Base-by-base conservation (phyloP, 2,113 vertebrate genomes). In the Hypocryptadius cinnamomeus region DNA sequence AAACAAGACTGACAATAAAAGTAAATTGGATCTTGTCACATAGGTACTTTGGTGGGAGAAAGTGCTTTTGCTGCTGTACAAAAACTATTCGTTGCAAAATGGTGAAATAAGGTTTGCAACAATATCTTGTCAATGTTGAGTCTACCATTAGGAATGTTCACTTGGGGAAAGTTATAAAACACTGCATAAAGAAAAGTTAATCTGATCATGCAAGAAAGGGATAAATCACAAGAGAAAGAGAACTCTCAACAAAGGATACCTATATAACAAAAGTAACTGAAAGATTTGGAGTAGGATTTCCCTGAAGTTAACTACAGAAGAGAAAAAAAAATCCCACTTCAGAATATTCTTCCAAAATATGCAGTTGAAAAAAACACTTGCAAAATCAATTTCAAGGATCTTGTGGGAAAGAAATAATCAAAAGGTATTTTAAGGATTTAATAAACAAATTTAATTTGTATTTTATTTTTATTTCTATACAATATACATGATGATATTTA, bases 21-120 rank as follows among this genome's bases (percentile, higher is more conserved):
- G 19, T 81, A 84, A 53, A 69, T 59, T 4, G 40, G 22, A 68
- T 44, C 21, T 51, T 56, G 6, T 56, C 40, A 30, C 9, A 42
- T 9, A 59, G 3, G 42, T 13, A 47, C 6, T 50, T 23, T 15
- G 19, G 12, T 2, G 6, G 9, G 3, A 1, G 2, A 8, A 65
- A 65, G 9, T 16, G 33, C 14, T 84, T 78, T 73, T 53, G 28
- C 37, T 45, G 11, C 31, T n/a, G 11, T 33, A 65, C 37, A 80
- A 48, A 84, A 81, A 42, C 5, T 37, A n/a, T 17, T 16, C 78
- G 14, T 7, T 47, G 27, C 6, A 65, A 89, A 76, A 77, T 0
- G 44, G 3, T 54, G 53, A 68, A 51, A 76, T 44, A 11, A 45
- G 6, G 25, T 94, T 87, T 51, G 30, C 23, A 77, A 68, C 8